phyloP scores from a whole-genome alignment of 2,113 vertebrate genomes.

The Bettongia penicillata region DNA sequence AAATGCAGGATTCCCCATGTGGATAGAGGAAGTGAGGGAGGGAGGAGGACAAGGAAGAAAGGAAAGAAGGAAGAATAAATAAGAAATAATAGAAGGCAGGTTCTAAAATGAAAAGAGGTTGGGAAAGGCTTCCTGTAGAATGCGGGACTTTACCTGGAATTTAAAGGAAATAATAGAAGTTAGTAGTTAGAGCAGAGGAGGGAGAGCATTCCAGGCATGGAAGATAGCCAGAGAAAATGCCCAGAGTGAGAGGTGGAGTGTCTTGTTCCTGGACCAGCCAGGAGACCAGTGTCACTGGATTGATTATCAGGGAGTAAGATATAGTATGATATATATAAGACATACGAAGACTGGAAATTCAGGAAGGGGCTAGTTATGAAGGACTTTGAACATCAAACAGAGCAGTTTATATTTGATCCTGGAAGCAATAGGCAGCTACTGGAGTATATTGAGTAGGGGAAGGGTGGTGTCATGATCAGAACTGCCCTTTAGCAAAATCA shows the following conservation, averaged over 20 bases:
- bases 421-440: not conserved
- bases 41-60: too few species aligned
- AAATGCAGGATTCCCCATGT: too few species aligned
- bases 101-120: not conserved
- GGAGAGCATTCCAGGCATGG: not conserved
- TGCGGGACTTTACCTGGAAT: not conserved
- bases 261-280: not conserved
- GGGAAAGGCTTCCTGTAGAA: not conserved
- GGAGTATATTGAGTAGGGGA: not conserved
- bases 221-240: not conserved
- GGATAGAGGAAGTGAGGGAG: too few species aligned
- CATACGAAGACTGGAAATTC: not conserved
- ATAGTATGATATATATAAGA: too few species aligned
- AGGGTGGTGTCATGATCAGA: not conserved
- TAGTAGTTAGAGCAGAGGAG: not conserved
- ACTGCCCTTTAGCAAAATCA: not conserved
- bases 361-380: not conserved
- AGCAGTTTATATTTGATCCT: not conserved
- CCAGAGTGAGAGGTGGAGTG: not conserved
- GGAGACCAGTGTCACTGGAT: not conserved
- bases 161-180: not conserved
- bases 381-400: not conserved
- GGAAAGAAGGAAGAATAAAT: too few species aligned
- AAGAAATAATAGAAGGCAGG: not conserved
- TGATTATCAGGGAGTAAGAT: not conserved